These are phyloP conservation scores for Nylanderia fulva DNA, from an alignment of 1,140 invertebrate species.

Conservation along the genomic window DNA sequence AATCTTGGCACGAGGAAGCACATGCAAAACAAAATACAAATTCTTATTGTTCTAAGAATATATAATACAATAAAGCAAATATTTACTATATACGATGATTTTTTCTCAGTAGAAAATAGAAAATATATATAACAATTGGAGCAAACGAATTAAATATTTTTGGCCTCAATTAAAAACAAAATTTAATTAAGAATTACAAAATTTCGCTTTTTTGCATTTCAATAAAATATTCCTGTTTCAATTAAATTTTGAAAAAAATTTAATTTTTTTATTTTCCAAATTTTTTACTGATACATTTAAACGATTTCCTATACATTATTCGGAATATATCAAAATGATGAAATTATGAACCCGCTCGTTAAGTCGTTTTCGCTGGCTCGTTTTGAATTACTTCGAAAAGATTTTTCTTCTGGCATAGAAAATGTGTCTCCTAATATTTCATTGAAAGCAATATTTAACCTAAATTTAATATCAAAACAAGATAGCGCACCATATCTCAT, in stretches of 20 bases:
- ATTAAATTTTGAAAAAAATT: background rate
- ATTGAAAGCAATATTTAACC: background rate
- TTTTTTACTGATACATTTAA: too few relatives aligned
- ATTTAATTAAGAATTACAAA: background rate
- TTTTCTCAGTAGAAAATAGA: too few relatives aligned
- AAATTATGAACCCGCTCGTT: background rate
- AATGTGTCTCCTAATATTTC: background rate
- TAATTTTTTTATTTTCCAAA: background rate
- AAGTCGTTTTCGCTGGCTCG: too few relatives aligned
- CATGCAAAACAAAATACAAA: background rate
- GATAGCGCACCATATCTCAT: background rate
- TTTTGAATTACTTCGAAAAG: too few relatives aligned
- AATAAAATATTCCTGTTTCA: background rate
- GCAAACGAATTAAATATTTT: too few relatives aligned
- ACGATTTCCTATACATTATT: background rate
- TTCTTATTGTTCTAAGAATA: background rate
- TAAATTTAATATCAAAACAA: background rate
- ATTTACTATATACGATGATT: too few relatives aligned
- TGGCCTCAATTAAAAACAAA: too few relatives aligned
- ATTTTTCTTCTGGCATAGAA: background rate
- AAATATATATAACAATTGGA: too few relatives aligned
- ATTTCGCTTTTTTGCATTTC: background rate
- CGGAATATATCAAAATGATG: background rate
- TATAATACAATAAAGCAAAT: background rate
- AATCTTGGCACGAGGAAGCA: background rate